phyloP scores from a whole-genome alignment of 2,888 invertebrate genomes.

The Yponomeuta evonymella region DNA sequence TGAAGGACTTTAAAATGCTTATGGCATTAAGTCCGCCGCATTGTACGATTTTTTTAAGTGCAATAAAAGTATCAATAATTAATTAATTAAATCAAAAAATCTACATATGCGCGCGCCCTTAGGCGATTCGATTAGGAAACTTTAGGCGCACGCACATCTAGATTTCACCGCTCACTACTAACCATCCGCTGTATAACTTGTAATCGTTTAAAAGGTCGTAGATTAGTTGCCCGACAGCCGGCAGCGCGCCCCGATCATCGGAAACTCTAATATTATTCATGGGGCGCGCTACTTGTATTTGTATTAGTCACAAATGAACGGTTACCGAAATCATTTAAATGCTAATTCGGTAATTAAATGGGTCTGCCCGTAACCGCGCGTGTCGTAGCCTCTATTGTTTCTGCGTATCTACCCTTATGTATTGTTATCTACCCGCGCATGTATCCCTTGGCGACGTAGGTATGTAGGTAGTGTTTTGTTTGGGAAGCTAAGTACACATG shows the following conservation, averaged over 20 bases:
- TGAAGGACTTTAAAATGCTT: too few relatives aligned
- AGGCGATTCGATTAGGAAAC: too few relatives aligned
- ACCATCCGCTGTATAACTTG: too few relatives aligned
- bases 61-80: too few relatives aligned
- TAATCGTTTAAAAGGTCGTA: neutral
- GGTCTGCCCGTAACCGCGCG: conserved; percentile 61
- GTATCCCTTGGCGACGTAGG: neutral
- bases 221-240: neutral
- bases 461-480: neutral
- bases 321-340: conserved; percentile 77
- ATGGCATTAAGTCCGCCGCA: too few relatives aligned
- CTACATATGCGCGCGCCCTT: too few relatives aligned
- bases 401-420: conserved; percentile 1
- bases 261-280: conserved; percentile 57
- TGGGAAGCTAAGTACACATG: too few relatives aligned
- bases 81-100: too few relatives aligned
- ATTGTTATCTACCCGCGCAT: neutral
- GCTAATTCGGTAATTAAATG: conserved; percentile 77
- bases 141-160: too few relatives aligned
- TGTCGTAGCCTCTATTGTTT: conserved; percentile 23
- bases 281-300: conserved; percentile 58
- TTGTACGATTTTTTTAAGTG: too few relatives aligned
- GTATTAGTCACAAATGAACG: conserved; percentile 78
- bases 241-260: neutral
- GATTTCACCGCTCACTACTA: too few relatives aligned